phyloP scores from a whole-genome alignment of 2,888 invertebrate species.

The Spialia ferax region DNA sequence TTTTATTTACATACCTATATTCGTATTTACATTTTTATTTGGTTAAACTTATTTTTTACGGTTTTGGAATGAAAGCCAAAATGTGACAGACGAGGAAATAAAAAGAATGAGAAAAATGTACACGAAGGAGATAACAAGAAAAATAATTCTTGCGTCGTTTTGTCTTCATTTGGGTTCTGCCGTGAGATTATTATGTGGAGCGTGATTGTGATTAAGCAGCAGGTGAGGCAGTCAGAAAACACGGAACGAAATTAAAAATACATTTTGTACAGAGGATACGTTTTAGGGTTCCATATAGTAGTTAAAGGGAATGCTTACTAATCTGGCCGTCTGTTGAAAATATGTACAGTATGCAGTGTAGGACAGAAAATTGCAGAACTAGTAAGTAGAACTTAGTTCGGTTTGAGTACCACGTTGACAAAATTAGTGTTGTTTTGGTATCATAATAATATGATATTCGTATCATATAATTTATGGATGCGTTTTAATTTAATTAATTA shows the following conservation, averaged over 20 bases:
- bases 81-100: slow-evolving; percentile 38
- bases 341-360: too few species aligned
- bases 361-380: too few species aligned
- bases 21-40: not conserved
- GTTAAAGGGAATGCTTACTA: too few species aligned
- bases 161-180: slow-evolving; percentile 63
- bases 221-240: slow-evolving; percentile 58
- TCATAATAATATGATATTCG: too few species aligned
- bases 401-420: too few species aligned
- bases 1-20: too few species aligned
- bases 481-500: too few species aligned
- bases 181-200: slow-evolving; percentile 69
- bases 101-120: slow-evolving; percentile 55
- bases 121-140: slow-evolving; percentile 63
- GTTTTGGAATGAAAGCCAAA: slow-evolving; percentile 18
- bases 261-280: slow-evolving; percentile 51
- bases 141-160: slow-evolving; percentile 69
- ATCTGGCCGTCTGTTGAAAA: too few species aligned
- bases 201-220: slow-evolving; percentile 77
- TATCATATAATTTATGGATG: too few species aligned
- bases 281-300: not conserved
- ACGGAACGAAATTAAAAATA: slow-evolving; percentile 73
- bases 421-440: too few species aligned
- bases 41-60: not conserved
- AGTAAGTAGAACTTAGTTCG: too few species aligned